phyloP scores from a whole-genome alignment of 2,113 vertebrate genomes.

The Pachycephala philippinensis region DNA sequence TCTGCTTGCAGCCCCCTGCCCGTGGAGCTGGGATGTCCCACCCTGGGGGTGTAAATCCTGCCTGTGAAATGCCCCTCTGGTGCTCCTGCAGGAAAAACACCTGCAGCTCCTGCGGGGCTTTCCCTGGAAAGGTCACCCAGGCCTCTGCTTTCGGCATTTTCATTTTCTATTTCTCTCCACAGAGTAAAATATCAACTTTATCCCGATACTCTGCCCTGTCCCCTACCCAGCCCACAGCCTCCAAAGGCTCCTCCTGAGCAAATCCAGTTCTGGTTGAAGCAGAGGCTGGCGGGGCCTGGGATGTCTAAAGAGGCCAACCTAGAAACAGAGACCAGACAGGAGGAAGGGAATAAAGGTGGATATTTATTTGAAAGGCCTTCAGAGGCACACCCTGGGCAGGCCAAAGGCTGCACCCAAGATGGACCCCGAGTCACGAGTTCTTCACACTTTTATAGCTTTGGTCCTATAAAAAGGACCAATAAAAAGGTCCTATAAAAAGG shows the following conservation, averaged over 20 bases:
- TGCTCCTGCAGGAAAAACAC: not conserved
- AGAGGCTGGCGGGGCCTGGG: not conserved
- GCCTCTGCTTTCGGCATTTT: not conserved
- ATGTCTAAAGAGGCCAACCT: no score
- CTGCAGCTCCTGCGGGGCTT: not conserved
- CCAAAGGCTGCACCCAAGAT: no score
- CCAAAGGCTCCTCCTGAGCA: not conserved
- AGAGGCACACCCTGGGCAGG: no score
- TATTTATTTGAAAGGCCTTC: no score
- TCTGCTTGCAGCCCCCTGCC: not conserved
- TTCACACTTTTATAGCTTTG: no score
- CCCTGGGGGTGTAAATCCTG: not conserved
- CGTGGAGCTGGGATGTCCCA: accelerated
- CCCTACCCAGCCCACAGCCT: not conserved
- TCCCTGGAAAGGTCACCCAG: not conserved
- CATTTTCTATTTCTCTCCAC: not conserved
- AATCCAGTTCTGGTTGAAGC: not conserved
- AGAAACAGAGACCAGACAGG: no score
- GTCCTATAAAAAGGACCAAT: no score
- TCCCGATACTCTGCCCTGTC: not conserved
- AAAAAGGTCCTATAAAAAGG: no score
- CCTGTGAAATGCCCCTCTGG: not conserved
- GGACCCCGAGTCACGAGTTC: no score
- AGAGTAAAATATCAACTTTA: not conserved
- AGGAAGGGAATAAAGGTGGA: no score